Evolutionary conservation across 1,140 invertebrate genomes (phyloP), one percentile per base, ranked within the genome.

Genomic region (Drosophila sucinea): DNA sequence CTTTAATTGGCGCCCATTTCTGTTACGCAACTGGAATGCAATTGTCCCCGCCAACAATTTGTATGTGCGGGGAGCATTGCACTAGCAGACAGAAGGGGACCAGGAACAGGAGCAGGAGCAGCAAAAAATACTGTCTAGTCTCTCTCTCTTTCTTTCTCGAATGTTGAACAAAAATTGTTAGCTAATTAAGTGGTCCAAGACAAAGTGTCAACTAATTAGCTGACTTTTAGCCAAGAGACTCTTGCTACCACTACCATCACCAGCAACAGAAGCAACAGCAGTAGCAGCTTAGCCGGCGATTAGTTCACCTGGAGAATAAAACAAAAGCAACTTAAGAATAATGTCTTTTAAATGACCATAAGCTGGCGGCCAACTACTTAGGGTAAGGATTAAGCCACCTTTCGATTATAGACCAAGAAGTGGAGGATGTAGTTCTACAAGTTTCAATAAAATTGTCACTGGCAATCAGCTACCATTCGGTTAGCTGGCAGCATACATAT

Each of bases 1-100:
- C 81, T 89, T 89, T 89, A 89, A 90, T 90, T 90, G 87, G 87
- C 87, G 87, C 60, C 87, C 87, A 77, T 90, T 90, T 74, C 62
- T 90, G 83, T 71, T 90, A 47, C 87, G 87, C 70, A 87, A 90
- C 87, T 90, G 87, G 87, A 90, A 90, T 87, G 83, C 83, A 83
- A 81, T 90, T 84, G 87, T 84, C 55, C 87, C 87, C 35, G 80
- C 80, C 70, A 90, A 74, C 77, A 90, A 90, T 84, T 70, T 90
- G 70, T 90, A 90, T 73, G 78, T 84, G 75, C 80, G 87, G 63
- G 82, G 87, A 10, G 72, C 79, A n/a, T 74, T 87, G 67, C 76
- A 90, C 58, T 86, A 70, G 73, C 17, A 60, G 25, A 51, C 11
- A 32, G 41, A 10, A 27, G 8, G 8, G 7, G 32, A 25, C 17